Conservation (phyloP, 2,797 vertebrate genomes). For the Podargus strigoides region DNA sequence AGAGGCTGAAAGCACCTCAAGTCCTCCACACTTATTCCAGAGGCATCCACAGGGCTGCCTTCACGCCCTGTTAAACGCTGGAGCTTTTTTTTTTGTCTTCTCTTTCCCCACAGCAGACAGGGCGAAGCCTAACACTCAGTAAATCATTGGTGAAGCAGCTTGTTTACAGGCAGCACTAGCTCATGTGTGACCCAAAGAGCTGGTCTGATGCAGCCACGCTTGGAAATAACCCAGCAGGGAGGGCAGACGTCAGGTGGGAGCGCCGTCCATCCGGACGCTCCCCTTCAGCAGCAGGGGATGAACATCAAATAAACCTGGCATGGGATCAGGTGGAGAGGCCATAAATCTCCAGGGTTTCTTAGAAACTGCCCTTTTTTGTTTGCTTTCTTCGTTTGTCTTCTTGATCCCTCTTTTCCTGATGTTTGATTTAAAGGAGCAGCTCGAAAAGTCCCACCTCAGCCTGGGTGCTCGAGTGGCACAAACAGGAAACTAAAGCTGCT, state of each 20-base stretch:
- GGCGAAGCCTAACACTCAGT: neutral
- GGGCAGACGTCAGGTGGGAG: neutral
- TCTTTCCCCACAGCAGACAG: neutral
- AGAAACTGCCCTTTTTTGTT: neutral
- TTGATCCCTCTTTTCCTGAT: neutral
- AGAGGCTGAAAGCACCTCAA: accelerated
- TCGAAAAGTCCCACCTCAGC: neutral
- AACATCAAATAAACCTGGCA: neutral
- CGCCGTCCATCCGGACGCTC: neutral
- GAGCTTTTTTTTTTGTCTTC: neutral
- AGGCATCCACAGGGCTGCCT: neutral
- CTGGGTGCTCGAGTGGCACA: neutral
- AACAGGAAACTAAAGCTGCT: neutral
- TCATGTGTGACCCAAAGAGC: neutral
- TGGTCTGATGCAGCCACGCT: neutral
- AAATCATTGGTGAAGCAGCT: neutral
- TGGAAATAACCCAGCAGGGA: neutral
- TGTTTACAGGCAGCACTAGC: neutral
- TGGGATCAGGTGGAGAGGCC: neutral
- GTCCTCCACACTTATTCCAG: neutral
- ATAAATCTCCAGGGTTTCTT: conserved; percentile 3
- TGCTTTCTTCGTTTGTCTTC: neutral
- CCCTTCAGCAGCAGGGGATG: neutral
- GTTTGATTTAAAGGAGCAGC: conserved; percentile 23
- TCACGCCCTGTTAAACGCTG: accelerated